A percentile compares a stretch with the other conserved stretches of the same genome.
These are phyloP conservation scores for Nasonia oneida DNA, from an alignment of 2,888 invertebrate genomes.

Conservation along the genomic window DNA sequence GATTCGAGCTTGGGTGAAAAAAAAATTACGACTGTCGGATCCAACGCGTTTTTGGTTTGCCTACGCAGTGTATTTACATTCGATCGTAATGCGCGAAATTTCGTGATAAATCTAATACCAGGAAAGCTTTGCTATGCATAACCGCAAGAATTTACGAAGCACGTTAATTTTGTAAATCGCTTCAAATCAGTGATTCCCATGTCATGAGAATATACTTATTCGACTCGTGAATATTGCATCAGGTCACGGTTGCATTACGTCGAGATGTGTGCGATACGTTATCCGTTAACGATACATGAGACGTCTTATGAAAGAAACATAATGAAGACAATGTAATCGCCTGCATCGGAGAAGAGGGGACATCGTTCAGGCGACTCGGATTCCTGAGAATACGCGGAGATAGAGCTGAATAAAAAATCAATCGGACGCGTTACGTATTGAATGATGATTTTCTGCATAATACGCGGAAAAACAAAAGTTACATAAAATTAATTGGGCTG, in stretches of 20 bases:
- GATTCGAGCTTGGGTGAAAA: not conserved
- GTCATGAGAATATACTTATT: not conserved
- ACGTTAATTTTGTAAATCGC: not conserved
- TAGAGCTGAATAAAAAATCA: slow-evolving; percentile 21
- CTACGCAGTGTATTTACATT: too few species aligned
- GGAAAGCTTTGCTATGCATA: not conserved
- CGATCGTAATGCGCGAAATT: not conserved
- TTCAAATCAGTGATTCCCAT: not conserved
- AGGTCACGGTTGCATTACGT: not conserved
- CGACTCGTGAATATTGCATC: not conserved
- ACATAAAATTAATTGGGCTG: slow-evolving; percentile 17
- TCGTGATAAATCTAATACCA: slow-evolving; percentile 3
- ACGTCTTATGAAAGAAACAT: slow-evolving; percentile 4
- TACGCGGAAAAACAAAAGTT: slow-evolving; percentile 31
- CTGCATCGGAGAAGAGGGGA: not conserved
- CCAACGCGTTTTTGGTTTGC: too few species aligned
- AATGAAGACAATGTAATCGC: slow-evolving; percentile 1
- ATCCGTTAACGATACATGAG: slow-evolving; percentile 8
- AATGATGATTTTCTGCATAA: not conserved
- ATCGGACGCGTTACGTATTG: slow-evolving; percentile 20
- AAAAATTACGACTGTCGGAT: slow-evolving; percentile 20
- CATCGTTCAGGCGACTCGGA: slow-evolving; percentile 6
- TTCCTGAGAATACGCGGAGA: slow-evolving; percentile 6
- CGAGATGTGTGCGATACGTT: not conserved
- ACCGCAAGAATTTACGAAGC: not conserved